Conservation (phyloP, 2,113 vertebrate species). For the Odobenus rosmarus region DNA sequence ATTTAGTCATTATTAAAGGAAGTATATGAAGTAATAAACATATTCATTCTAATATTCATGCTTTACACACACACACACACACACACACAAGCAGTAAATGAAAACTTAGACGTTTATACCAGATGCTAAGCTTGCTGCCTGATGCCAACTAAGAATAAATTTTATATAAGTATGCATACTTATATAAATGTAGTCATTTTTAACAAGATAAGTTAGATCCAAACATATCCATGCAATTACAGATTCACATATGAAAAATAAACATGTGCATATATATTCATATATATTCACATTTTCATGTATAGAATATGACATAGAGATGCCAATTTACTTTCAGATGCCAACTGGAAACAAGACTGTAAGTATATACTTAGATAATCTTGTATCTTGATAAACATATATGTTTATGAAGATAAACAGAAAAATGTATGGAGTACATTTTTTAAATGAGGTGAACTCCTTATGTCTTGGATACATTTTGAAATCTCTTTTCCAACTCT, state of each 20-base stretch:
- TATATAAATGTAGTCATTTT: constrained; percentile 73
- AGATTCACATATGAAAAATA: constrained; percentile 74
- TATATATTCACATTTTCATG: constrained; percentile 68
- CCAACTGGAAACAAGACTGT: constrained; percentile 75
- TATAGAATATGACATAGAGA: constrained; percentile 49
- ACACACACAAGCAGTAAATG: constrained; percentile 40
- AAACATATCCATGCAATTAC: constrained; percentile 70
- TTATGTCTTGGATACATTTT: constrained; percentile 51
- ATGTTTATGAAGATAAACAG: constrained; percentile 74
- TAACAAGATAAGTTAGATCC: constrained; percentile 71
- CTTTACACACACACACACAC: not conserved
- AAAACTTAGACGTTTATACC: constrained; percentile 65
- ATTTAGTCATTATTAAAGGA: constrained; percentile 44
- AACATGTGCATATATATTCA: constrained; percentile 75
- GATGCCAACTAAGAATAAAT: constrained; percentile 73
- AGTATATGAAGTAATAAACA: not conserved
- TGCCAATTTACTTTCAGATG: constrained; percentile 67
- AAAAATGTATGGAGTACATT: constrained; percentile 44
- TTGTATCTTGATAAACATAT: constrained; percentile 70
- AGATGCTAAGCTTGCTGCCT: constrained; percentile 69
- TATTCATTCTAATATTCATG: constrained; percentile 38
- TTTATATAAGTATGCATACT: constrained; percentile 70
- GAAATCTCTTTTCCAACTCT: constrained; percentile 14
- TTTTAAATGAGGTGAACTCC: constrained; percentile 64
- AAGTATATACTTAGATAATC: constrained; percentile 69